Base-by-base conservation (phyloP, 2,113 vertebrate genomes). In the Macheiramphus alcinus region DNA sequence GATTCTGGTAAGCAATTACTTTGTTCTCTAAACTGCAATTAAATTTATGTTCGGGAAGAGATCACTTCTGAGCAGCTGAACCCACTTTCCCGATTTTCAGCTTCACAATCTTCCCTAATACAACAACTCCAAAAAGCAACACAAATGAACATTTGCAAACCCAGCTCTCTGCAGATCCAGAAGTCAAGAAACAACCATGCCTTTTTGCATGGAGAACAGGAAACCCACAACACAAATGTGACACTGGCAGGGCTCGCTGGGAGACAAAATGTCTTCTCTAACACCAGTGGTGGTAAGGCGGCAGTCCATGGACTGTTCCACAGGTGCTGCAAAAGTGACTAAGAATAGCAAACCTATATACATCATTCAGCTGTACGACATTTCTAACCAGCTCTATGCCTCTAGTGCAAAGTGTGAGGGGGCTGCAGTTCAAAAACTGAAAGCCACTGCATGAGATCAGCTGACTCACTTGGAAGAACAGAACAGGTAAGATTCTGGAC, bases 301-400 rank as follows among this genome's bases (percentile, higher is more conserved):
- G 29, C 70, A 81, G 29, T 10, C 34, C 29, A 5, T 0, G 10
- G 45, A 34, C 67, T 43, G 34, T 10, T 26, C 40, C 50, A 52
- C 0, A 2, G 22, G 13, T 22, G 6, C 17, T 81, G 52, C 66
- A 74, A 55, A 78, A 6, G 15, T 5, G 31, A 7, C 38, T 3
- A 50, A 27, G 25, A 29, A 45, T 61, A 85, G 29, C 55, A 74
- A 42, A 53, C 6, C 22, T 4, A 20, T 3, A 15, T 13, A 29
- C 0, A 1, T 13, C 62, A 17, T 32, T n/a, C 70, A 81, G 42
- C 27, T 88, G 34, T 9, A 43, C 1, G 14, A 12, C 21, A 63
- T 11, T 78, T 45, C 56, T 45, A 38, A 50, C 9, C 61, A 63
- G 42, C 27, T 42, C 84, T 25, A 5, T 3, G 23, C 38, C 50